These are phyloP conservation scores for Chelonoidis abingdonii DNA, from an alignment of 2,113 vertebrate genomes.

Conservation along the genomic window DNA sequence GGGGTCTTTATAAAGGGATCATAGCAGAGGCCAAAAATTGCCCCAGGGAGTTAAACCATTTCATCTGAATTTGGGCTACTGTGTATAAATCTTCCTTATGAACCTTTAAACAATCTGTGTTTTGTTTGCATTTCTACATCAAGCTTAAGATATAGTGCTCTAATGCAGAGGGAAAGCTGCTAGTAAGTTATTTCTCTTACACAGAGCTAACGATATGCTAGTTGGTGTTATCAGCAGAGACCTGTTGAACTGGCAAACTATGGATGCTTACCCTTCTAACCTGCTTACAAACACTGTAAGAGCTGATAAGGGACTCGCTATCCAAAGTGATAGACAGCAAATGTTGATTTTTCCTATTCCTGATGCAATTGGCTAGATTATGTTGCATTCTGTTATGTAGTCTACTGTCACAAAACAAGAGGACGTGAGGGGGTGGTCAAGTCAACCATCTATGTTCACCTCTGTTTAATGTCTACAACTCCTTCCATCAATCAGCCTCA, in stretches of 20 bases:
- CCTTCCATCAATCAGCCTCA: neutral
- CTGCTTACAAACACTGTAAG: neutral
- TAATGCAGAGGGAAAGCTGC: neutral
- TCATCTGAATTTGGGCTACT: neutral
- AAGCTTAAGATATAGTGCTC: neutral
- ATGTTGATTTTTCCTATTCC: conserved; percentile 55
- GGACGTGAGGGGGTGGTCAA: neutral
- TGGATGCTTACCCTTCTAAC: conserved; percentile 38
- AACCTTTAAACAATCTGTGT: neutral
- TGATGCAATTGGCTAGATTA: neutral
- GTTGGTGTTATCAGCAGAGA: conserved; percentile 36
- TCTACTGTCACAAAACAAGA: neutral
- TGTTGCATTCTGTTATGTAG: neutral
- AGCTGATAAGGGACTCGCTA: conserved; percentile 45
- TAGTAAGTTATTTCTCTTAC: neutral
- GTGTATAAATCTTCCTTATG: neutral
- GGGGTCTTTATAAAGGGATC: no score
- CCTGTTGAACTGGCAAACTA: conserved; percentile 1
- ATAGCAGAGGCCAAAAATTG: no score
- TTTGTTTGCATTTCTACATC: neutral
- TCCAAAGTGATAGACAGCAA: conserved; percentile 42
- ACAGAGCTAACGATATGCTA: neutral
- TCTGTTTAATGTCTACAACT: neutral
- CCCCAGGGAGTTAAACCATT: rapidly evolving
- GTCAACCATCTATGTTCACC: neutral